A percentile compares a stretch with the other conserved stretches of the same genome.
phyloP scores from a whole-genome alignment of 2,797 vertebrate genomes.

The Nasua narica region DNA sequence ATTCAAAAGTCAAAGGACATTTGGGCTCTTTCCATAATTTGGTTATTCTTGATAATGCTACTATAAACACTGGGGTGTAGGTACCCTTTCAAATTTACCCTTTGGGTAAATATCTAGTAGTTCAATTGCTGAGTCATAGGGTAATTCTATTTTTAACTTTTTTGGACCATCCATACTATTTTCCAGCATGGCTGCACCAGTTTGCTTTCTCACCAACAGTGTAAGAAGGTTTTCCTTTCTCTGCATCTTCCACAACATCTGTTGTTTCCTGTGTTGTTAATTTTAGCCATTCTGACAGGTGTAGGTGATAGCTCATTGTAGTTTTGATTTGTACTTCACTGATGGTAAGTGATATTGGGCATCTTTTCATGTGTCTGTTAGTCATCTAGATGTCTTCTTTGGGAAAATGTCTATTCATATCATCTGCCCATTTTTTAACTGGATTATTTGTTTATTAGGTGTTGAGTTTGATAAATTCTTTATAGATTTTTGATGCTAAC shows the following conservation, averaged over 20 bases:
- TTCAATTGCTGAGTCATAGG: neutral
- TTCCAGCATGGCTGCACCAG: neutral
- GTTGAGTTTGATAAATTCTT: neutral
- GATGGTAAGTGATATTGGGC: neutral
- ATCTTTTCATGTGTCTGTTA: neutral
- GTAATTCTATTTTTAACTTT: neutral
- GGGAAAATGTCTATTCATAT: neutral
- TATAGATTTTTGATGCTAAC: neutral
- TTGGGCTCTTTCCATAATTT: neutral
- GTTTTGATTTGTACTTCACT: neutral
- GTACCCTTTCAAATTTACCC: neutral
- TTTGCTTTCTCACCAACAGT: neutral
- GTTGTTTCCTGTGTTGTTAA: neutral
- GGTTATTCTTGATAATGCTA: neutral
- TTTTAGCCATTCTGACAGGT: neutral
- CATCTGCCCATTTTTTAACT: neutral
- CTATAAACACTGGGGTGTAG: neutral
- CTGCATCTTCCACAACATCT: neutral
- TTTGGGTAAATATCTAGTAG: neutral
- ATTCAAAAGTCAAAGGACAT: neutral
- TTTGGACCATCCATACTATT: neutral
- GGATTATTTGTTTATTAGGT: neutral
- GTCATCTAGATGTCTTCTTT: neutral
- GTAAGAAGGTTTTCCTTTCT: neutral
- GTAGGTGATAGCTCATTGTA: neutral